Conservation (phyloP, 2,113 vertebrate species). For the Scortum barcoo region DNA sequence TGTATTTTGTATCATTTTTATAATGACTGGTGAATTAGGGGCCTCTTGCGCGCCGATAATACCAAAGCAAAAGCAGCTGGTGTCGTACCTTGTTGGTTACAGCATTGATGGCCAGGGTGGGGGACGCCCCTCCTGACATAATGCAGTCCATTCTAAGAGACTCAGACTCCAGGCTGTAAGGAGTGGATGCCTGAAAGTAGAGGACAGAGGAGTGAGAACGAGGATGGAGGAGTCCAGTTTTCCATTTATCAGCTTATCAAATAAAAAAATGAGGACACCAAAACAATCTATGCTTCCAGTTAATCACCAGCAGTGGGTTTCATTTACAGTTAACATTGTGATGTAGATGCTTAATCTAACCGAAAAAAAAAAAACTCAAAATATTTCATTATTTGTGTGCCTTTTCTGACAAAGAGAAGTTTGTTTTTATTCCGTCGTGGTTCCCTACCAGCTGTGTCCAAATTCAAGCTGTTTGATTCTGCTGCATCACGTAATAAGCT, state of each 20-base stretch:
- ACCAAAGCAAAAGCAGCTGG: background rate
- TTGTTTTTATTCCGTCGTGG: conserved; percentile 4
- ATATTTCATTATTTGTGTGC: background rate
- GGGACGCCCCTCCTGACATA: conserved; percentile 90
- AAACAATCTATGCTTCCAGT: background rate
- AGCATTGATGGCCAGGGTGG: conserved; percentile 90
- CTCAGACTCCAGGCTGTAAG: conserved; percentile 91
- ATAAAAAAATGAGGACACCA: background rate
- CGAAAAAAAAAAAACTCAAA: too few relatives aligned
- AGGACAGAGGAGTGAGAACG: background rate
- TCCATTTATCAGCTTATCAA: background rate
- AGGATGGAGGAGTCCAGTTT: background rate
- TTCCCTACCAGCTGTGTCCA: conserved; percentile 9
- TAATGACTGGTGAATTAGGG: background rate
- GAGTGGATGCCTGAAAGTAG: conserved; percentile 86
- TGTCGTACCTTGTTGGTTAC: conserved; percentile 89
- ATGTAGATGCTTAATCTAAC: too few relatives aligned
- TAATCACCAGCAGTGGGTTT: background rate
- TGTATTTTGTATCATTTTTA: background rate
- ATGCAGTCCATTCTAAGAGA: conserved; percentile 92
- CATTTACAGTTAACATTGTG: background rate
- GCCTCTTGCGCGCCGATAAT: background rate
- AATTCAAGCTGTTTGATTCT: conserved; percentile 26
- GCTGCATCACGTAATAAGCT: conserved; percentile 2
- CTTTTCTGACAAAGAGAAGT: background rate